A percentile compares a stretch with the other conserved stretches of the same genome.
Conservation (phyloP, 2,888 invertebrate genomes). For the Monoplex corrugatus region DNA sequence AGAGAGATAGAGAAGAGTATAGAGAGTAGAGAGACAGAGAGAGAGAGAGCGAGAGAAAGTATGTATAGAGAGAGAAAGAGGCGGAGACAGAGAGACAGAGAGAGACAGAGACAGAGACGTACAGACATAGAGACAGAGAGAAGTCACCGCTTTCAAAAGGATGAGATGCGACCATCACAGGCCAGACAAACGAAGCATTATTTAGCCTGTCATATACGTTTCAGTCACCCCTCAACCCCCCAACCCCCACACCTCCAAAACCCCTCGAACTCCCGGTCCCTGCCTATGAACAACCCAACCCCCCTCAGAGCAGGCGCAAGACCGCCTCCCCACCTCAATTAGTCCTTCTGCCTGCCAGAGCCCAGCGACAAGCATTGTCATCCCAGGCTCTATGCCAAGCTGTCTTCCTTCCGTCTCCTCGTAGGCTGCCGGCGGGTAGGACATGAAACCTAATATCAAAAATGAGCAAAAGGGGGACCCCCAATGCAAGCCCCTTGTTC, state of each 20-base stretch:
- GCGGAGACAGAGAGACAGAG: neutral
- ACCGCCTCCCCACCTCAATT: constrained; percentile 27
- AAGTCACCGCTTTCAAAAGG: neutral
- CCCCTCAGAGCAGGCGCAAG: neutral
- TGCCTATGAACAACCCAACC: neutral
- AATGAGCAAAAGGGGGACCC: constrained; percentile 22
- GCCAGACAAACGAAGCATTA: neutral
- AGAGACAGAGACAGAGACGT: neutral
- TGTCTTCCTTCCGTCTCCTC: neutral
- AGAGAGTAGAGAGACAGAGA: too few species aligned
- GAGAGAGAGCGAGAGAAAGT: too few species aligned
- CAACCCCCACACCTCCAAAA: neutral
- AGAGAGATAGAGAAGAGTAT: too few species aligned
- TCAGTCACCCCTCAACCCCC: neutral
- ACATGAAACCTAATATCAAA: constrained; percentile 45
- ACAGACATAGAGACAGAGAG: neutral
- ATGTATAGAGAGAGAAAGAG: too few species aligned
- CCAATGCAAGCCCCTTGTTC: neutral
- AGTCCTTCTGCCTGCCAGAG: constrained; percentile 14
- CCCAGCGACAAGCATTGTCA: constrained; percentile 31
- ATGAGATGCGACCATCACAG: neutral
- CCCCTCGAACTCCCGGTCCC: neutral
- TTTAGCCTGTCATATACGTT: constrained; percentile 23
- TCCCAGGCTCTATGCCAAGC: neutral
- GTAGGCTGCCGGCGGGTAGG: neutral